A percentile compares a stretch with the other conserved stretches of the same genome.
Conservation (phyloP, 2,113 vertebrate species). For the Phasianus colchicus region DNA sequence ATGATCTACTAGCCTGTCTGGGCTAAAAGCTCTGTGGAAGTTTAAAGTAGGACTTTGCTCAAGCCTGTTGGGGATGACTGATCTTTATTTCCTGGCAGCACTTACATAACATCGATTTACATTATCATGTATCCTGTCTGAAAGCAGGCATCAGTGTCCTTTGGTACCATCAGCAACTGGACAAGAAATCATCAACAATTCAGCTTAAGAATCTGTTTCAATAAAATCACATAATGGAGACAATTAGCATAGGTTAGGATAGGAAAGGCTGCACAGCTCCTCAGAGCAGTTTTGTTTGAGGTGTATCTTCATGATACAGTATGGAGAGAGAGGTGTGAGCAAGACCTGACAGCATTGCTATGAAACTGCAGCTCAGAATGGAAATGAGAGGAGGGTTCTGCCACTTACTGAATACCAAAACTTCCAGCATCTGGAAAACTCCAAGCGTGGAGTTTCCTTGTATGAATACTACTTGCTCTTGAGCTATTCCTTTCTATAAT, state of each 20-base stretch:
- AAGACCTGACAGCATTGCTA: neutral
- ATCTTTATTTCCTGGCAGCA: conserved; percentile 14
- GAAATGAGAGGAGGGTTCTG: neutral
- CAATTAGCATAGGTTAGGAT: neutral
- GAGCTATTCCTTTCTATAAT: neutral
- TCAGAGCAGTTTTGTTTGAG: neutral
- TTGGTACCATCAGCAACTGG: neutral
- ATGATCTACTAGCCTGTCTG: conserved; percentile 21
- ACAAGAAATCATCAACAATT: neutral
- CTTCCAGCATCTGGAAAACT: neutral
- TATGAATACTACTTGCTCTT: neutral
- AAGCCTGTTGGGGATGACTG: conserved; percentile 1
- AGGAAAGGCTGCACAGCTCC: neutral
- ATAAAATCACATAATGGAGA: neutral
- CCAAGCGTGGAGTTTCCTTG: neutral
- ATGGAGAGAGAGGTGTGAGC: neutral
- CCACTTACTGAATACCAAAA: neutral
- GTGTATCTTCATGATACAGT: neutral
- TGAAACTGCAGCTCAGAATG: neutral
- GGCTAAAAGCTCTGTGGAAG: conserved; percentile 31
- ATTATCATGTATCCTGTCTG: neutral
- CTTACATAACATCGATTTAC: neutral
- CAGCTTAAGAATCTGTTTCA: neutral
- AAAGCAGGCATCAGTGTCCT: neutral
- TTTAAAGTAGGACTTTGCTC: conserved; percentile 8